A percentile compares a stretch with the other conserved stretches of the same genome.
Conservation (phyloP, 2,113 vertebrate species). For the Caranx ignobilis region DNA sequence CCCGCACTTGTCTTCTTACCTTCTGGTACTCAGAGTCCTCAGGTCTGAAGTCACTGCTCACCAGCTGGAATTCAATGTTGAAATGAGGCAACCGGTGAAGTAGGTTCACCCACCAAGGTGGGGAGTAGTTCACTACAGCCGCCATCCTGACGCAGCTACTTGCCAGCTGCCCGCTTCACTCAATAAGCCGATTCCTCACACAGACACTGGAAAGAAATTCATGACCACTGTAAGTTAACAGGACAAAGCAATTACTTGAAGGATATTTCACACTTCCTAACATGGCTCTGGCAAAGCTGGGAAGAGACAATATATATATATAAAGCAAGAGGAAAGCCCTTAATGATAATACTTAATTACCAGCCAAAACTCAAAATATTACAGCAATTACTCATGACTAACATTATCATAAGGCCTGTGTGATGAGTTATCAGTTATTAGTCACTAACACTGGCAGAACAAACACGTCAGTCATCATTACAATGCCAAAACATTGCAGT, state of each 20-base stretch:
- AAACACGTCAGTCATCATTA: neutral
- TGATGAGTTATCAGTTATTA: constrained; percentile 13
- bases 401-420: neutral
- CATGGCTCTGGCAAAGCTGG: neutral
- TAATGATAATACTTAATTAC: neutral
- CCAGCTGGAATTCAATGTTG: constrained; percentile 91
- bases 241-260: neutral
- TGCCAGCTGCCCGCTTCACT: constrained; percentile 34
- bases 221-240: neutral
- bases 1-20: constrained; percentile 82
- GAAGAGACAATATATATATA: neutral
- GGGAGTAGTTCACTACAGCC: constrained; percentile 92
- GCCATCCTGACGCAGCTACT: constrained; percentile 80
- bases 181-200: constrained; percentile 34
- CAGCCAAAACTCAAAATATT: neutral
- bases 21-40: constrained; percentile 94
- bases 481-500: neutral
- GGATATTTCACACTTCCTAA: neutral
- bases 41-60: constrained; percentile 91
- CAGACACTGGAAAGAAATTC: constrained; percentile 53
- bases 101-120: constrained; percentile 96
- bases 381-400: neutral
- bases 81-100: constrained; percentile 94
- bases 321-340: neutral
- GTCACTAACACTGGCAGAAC: constrained; percentile 4